Percentiles rank a stretch among this genome's conserved stretches.
Conservation (phyloP, 2,888 invertebrate genomes). For the Suillia variegata region DNA sequence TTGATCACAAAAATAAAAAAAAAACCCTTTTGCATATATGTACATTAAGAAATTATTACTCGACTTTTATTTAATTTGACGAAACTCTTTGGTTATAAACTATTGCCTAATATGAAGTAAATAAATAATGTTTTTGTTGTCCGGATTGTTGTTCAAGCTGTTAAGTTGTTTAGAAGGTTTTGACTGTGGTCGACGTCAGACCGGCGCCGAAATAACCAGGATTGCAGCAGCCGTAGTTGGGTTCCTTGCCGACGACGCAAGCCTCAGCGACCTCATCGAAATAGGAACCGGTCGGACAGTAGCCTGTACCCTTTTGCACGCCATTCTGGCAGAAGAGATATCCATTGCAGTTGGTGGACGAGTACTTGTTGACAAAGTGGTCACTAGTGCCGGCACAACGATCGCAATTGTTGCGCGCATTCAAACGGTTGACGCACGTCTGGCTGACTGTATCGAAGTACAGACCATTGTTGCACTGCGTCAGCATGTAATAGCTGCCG, state of each 20-base stretch:
- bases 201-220: too few relatives aligned
- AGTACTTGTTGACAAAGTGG: slow-evolving; percentile 40
- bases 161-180: too few relatives aligned
- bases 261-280: slow-evolving; percentile 35
- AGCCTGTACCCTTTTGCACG: slow-evolving; percentile 24
- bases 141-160: too few relatives aligned
- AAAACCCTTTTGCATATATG: too few relatives aligned
- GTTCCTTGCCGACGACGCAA: slow-evolving; percentile 30
- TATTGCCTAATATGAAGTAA: too few relatives aligned
- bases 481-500: slow-evolving; percentile 24
- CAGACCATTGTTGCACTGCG: slow-evolving; percentile 26
- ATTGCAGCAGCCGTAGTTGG: slow-evolving; percentile 36
- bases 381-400: slow-evolving; percentile 36
- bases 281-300: slow-evolving; percentile 30
- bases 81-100: too few relatives aligned
- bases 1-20: too few relatives aligned
- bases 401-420: slow-evolving; percentile 42
- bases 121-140: too few relatives aligned
- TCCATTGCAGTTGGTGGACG: slow-evolving; percentile 31
- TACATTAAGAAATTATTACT: too few relatives aligned
- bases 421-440: slow-evolving; percentile 34
- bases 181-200: too few relatives aligned
- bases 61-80: too few relatives aligned
- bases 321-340: slow-evolving; percentile 40
- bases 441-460: slow-evolving; percentile 33